phyloP scores from a whole-genome alignment of 2,797 vertebrate species.

The Petrocephalus schoutedeni region DNA sequence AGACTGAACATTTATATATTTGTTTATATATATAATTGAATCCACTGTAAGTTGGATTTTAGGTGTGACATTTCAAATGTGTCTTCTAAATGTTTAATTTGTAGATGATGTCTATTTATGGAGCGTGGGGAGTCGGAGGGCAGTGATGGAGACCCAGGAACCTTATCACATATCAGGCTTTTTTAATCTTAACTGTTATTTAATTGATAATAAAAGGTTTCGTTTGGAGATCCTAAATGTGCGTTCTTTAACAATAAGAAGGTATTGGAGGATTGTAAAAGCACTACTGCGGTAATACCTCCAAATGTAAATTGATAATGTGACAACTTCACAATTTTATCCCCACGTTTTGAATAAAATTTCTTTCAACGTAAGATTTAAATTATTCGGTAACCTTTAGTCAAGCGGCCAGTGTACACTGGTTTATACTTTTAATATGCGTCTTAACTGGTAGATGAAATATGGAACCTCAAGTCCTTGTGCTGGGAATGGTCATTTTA shows the following conservation, averaged over 20 bases:
- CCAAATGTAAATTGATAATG: not conserved
- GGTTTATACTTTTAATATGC: not conserved
- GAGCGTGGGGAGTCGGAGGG: not conserved
- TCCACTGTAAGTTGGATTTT: not conserved
- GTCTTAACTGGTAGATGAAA: not conserved
- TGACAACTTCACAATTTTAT: not conserved
- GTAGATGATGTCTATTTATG: not conserved
- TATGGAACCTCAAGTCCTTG: not conserved
- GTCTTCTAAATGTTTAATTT: not conserved
- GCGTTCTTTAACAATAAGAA: not conserved
- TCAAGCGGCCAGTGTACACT: not conserved
- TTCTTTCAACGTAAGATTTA: not conserved
- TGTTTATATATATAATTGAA: not conserved
- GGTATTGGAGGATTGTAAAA: not conserved
- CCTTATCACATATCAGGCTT: not conserved
- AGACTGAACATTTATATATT: slow-evolving; percentile 20
- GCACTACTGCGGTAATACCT: not conserved
- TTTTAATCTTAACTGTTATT: not conserved
- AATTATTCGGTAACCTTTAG: not conserved
- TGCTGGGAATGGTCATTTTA: slow-evolving; percentile 19
- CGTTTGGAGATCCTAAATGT: not conserved
- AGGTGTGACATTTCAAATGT: not conserved
- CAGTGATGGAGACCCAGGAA: not conserved
- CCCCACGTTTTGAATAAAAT: not conserved
- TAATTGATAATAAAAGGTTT: not conserved